These are phyloP conservation scores for Pangasius larnaudii DNA, from an alignment of 2,797 vertebrate species.

Conservation along the genomic window DNA sequence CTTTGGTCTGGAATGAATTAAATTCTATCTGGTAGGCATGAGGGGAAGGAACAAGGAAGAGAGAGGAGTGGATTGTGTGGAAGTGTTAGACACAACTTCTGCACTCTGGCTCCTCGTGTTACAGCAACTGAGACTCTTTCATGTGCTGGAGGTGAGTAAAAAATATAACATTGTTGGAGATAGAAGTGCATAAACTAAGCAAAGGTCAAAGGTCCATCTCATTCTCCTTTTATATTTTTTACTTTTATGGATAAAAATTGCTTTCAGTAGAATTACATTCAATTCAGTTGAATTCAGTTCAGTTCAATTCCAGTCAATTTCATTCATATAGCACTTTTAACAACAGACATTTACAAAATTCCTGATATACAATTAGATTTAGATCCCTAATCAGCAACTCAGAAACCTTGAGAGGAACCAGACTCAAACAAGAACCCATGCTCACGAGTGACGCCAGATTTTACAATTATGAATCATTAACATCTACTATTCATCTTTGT, in stretches of 20 bases:
- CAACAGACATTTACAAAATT: neutral
- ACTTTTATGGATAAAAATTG: neutral
- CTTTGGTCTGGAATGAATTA: neutral
- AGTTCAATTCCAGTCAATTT: neutral
- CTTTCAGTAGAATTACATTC: neutral
- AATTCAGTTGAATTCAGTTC: neutral
- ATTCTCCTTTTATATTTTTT: neutral
- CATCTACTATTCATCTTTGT: neutral
- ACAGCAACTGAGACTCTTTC: neutral
- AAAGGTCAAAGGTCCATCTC: neutral
- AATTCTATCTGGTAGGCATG: neutral
- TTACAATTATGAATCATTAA: neutral
- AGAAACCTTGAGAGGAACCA: neutral
- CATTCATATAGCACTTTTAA: neutral
- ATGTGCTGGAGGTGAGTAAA: neutral
- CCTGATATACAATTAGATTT: neutral
- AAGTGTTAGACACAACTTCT: neutral
- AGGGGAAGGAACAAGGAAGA: neutral
- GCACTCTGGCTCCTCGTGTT: neutral
- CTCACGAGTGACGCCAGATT: neutral
- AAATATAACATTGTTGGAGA: neutral
- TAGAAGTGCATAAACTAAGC: neutral
- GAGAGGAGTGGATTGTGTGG: conserved; percentile 38
- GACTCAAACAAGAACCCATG: neutral
- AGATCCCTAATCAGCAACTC: neutral